These are phyloP conservation scores for Microctonus hyperodae DNA, from an alignment of 2,888 invertebrate species.

Conservation along the genomic window DNA sequence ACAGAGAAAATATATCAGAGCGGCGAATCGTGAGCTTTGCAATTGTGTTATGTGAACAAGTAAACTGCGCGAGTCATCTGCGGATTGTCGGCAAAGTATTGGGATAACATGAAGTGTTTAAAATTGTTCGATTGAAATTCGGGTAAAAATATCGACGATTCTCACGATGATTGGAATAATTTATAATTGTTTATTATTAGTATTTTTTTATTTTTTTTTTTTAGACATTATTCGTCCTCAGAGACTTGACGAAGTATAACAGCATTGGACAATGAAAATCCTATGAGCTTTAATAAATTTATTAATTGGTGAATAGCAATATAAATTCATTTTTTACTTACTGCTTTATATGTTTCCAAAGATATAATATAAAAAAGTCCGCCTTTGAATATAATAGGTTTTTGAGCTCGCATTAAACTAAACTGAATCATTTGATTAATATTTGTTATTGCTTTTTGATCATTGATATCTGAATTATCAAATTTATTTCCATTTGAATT, in stretches of 20 bases:
- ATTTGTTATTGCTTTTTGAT: conserved; percentile 5
- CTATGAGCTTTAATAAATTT: conserved; percentile 38
- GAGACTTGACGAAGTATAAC: conserved; percentile 44
- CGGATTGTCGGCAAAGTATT: conserved; percentile 54
- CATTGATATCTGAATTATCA: background rate
- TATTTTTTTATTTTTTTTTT: background rate
- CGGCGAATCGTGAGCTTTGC: background rate
- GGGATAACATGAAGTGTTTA: conserved; percentile 44
- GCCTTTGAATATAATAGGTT: conserved; percentile 44
- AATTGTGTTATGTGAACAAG: conserved; percentile 43
- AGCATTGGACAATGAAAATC: conserved; percentile 45
- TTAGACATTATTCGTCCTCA: conserved; percentile 12
- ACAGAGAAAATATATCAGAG: too few species aligned
- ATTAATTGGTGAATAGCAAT: background rate
- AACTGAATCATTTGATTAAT: conserved; percentile 36
- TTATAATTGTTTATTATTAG: too few species aligned
- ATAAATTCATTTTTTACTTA: conserved; percentile 32
- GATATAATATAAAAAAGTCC: conserved; percentile 48
- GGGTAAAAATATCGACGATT: background rate
- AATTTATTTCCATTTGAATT: too few species aligned
- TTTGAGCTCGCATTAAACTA: conserved; percentile 41
- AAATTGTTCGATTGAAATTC: background rate
- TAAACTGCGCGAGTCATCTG: conserved; percentile 61
- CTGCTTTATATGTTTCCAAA: conserved; percentile 45
- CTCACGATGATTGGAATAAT: too few species aligned